Base-by-base conservation (phyloP, 2,797 vertebrate genomes). In the Lagorchestes hirsutus region DNA sequence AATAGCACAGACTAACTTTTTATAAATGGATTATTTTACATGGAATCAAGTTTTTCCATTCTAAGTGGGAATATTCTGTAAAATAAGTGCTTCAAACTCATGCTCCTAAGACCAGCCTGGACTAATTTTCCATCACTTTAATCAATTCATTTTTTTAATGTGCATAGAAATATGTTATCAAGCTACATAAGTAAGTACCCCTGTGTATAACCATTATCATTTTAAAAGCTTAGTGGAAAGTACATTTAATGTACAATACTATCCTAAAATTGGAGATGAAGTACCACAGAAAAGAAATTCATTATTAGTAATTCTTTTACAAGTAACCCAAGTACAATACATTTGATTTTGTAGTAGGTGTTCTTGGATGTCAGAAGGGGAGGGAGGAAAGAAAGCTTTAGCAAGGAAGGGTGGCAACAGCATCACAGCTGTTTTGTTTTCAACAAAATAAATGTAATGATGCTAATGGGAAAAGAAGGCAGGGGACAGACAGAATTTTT, bases 401-500 rank as follows among this genome's bases (percentile, higher is more conserved):
- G 99, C 98, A 98, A 99, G 98, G 98, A 99, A 98, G 98, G 98
- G 99, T 99, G 98, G 99, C 99, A 99, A 99, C 99, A 98, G 99
- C 99, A 99, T 99, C 98, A 99, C 98, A 99, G 99, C 99, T 99
- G 99, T 99, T 99, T 99, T 99, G 99, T 98, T 99, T 99, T 99
- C 99, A 98, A 99, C 98, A 99, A 99, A 99, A 99, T 99, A 99
- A 99, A 99, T 98, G 98, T 98, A 98, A 99, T 99, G 99, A 99
- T 99, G 99, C 98, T 99, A 95, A 99, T 50, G 96, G 98, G 99
- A 98, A 98, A 99, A 98, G 98, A 98, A 98, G 98, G 98, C 97
- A 98, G 98, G 98, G 82, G 98, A 99, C 98, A 98, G 98, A 98
- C 98, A 96, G 95, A 97, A 97, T 96, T 98, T 98, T 98, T 98